phyloP scores from a whole-genome alignment of 2,797 vertebrate species.

The Naso thynnoides region DNA sequence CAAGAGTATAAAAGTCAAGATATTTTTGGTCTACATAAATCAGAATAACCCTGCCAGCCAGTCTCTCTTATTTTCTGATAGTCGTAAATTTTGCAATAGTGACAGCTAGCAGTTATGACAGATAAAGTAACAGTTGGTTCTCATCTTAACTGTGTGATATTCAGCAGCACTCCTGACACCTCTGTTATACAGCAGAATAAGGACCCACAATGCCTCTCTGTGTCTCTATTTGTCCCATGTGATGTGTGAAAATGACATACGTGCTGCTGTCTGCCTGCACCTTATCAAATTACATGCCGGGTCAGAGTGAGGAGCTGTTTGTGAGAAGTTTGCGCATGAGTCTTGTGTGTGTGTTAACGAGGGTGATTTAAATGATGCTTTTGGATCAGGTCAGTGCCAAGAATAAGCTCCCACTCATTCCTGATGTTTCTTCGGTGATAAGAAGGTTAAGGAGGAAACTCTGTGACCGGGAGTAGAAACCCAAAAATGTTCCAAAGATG shows the following conservation, averaged over 20 bases:
- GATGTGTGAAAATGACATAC: slow-evolving; percentile 77
- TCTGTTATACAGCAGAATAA: slow-evolving; percentile 27
- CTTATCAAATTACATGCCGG: slow-evolving; percentile 71
- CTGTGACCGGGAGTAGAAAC: not conserved
- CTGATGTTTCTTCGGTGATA: not conserved
- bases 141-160: not conserved
- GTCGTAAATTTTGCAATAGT: not conserved
- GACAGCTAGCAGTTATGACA: not conserved
- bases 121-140: not conserved
- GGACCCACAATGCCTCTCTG: slow-evolving; percentile 68
- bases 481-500: not conserved
- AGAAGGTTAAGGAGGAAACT: not conserved
- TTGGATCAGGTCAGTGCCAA: slow-evolving; percentile 6
- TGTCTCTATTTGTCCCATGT: slow-evolving; percentile 69
- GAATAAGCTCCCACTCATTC: slow-evolving; percentile 18
- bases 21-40: not conserved
- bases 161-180: slow-evolving; percentile 36
- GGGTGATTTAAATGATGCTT: slow-evolving; percentile 7
- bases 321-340: not conserved
- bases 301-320: slow-evolving; percentile 46
- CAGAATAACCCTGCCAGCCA: not conserved
- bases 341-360: not conserved
- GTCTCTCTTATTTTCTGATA: not conserved
- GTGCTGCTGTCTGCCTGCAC: slow-evolving; percentile 60
- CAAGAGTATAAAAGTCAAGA: not conserved